These are phyloP conservation scores for Dallia pectoralis DNA, from an alignment of 2,797 vertebrate species.

Conservation along the genomic window DNA sequence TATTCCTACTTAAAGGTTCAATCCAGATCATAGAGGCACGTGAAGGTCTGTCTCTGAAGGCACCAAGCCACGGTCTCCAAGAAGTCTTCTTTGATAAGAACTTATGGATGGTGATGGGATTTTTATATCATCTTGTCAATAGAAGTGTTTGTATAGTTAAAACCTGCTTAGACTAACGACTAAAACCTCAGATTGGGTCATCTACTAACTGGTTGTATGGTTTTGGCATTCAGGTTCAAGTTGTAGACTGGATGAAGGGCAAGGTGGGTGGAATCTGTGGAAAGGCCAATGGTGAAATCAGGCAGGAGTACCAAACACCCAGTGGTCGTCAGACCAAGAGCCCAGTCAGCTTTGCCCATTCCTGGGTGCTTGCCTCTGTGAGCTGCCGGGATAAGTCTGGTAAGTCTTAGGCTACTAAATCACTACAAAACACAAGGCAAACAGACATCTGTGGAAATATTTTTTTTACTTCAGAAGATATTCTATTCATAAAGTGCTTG, in stretches of 20 bases:
- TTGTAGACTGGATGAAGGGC: conserved; percentile 80
- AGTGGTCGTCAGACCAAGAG: conserved; percentile 66
- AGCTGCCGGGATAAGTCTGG: conserved; percentile 68
- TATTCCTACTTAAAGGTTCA: conserved; percentile 44
- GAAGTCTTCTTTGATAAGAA: conserved; percentile 69
- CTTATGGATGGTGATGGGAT: conserved; percentile 61
- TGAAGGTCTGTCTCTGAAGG: conserved; percentile 66
- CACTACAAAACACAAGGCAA: neutral
- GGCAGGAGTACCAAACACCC: conserved; percentile 74
- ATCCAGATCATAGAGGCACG: conserved; percentile 61
- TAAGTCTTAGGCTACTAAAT: conserved; percentile 39
- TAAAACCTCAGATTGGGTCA: neutral
- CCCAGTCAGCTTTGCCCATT: conserved; percentile 72
- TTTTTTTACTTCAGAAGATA: too few relatives aligned
- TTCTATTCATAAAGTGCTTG: too few relatives aligned
- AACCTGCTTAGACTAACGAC: too few relatives aligned
- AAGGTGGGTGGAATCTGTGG: conserved; percentile 82
- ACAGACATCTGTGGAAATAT: too few relatives aligned
- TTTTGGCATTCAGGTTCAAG: conserved; percentile 59
- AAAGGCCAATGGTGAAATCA: conserved; percentile 75
- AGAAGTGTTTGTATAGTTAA: neutral
- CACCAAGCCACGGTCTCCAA: conserved; percentile 70
- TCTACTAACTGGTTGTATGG: neutral
- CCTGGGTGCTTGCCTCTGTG: conserved; percentile 77
- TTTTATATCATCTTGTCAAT: neutral